A percentile compares a stretch with the other conserved stretches of the same genome.
Conservation (phyloP, 2,888 invertebrate genomes). For the Mantis religiosa region DNA sequence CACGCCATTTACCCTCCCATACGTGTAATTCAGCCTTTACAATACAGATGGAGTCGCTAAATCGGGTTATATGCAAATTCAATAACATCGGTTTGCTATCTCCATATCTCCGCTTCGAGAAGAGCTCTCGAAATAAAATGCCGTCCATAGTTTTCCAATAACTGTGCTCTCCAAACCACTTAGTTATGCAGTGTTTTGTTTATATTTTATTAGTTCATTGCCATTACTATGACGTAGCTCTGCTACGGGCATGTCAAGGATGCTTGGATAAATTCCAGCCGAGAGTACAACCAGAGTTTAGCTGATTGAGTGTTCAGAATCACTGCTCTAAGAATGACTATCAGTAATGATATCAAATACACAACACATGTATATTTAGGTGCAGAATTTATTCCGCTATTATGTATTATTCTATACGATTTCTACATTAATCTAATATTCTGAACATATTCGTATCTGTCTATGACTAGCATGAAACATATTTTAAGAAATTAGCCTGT, state of each 20-base stretch:
- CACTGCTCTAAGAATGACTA: too few species aligned
- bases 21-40: not conserved
- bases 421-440: too few species aligned
- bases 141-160: not conserved
- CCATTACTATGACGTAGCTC: too few species aligned
- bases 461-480: too few species aligned
- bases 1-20: not conserved
- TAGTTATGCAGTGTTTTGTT: not conserved
- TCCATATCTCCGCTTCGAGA: not conserved
- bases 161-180: not conserved
- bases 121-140: not conserved
- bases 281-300: not conserved
- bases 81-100: not conserved
- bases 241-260: not conserved
- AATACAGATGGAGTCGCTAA: not conserved
- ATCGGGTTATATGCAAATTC: not conserved
- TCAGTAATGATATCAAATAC: too few species aligned
- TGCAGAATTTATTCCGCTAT: too few species aligned
- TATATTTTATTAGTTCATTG: not conserved
- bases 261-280: not conserved
- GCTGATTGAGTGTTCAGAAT: too few species aligned
- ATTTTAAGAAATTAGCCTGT: too few species aligned
- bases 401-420: too few species aligned
- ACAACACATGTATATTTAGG: too few species aligned
- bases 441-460: too few species aligned